Evolutionary conservation across 2,888 invertebrate species (phyloP), one percentile per base, ranked within the genome.

Genomic region (Hydrotaea cyrtoneurina): DNA sequence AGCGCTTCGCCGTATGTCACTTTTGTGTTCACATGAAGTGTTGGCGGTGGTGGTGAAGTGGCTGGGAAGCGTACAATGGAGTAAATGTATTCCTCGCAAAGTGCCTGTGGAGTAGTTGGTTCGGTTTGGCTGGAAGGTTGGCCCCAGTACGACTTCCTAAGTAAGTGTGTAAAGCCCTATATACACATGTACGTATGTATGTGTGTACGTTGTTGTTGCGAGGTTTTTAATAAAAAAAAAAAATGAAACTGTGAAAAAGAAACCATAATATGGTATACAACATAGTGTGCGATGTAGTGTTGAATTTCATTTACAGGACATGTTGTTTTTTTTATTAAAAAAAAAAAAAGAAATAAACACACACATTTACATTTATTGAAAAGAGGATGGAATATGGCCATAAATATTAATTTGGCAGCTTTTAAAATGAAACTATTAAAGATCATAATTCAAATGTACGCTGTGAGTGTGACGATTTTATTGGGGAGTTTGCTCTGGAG

Each of bases 1-100:
- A 59, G 59, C 26, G 26, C 59, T 13, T 50, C 7, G 5, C 23
- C 59, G 26, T 26, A 26, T 59, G 59, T 15, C 59, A 59, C 59
- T 59, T 59, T 59, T 11, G 15, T 7, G 59, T 59, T 59, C 59
- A 8, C 50, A 59, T 59, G 23, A 21, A 59, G 59, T 59, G 57
- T 21, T 19, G 7, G 5, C 13, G 15, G 15, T n/a, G n/a, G 50
- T 50, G 15, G 1, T 50, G 50, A 50, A 50, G 50, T 50, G 50
- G n/a, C 50, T 2, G 13, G 50, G 50, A 50, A 50, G 13, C 50
- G n/a, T 2, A 15, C 50, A 2, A 7, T n/a, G 13, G 15, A 39
- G 50, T 31, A 31, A 31, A 31, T 31, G 39, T 39, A 39, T 39
- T 39, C 39, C 39, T 13, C 1, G 7, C 2, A 50, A 50, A 50